Evolutionary conservation across 1,140 invertebrate species (phyloP).

Genomic region (Drosophila eugracilis): DNA sequence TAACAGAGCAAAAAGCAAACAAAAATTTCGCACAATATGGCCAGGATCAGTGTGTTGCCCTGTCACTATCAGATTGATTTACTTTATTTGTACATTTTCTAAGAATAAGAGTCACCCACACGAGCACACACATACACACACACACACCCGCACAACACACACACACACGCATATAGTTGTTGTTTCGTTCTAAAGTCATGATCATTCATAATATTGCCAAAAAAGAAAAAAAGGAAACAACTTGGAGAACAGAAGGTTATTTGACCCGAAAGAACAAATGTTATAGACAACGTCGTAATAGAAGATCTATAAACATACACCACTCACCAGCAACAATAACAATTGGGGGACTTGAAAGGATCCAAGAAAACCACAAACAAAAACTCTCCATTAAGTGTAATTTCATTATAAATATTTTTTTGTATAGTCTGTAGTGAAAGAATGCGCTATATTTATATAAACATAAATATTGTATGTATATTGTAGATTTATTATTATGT

Average conservation of each 20-base stretch:
- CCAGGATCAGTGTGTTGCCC: constrained; percentile 15
- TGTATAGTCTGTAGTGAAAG: constrained; percentile 55
- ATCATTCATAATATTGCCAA: constrained; percentile 37
- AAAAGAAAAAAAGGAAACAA: constrained; percentile 18
- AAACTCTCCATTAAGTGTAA: constrained; percentile 75
- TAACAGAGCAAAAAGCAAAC: constrained; percentile 10
- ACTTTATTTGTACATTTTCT: constrained; percentile 57
- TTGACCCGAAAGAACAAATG: constrained; percentile 28
- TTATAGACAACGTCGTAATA: constrained; percentile 35
- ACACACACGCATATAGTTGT: constrained; percentile 39
- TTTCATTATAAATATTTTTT: constrained; percentile 58
- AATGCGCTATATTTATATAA: constrained; percentile 61
- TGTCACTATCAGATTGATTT: constrained; percentile 43
- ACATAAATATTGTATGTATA: constrained; percentile 63
- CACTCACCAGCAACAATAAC: constrained; percentile 18
- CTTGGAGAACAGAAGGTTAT: constrained; percentile 4
- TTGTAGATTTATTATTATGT: constrained; percentile 70
- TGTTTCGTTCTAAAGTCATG: constrained; percentile 49
- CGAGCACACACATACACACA: neutral
- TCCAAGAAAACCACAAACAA: constrained; percentile 9
- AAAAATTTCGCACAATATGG: constrained; percentile 49
- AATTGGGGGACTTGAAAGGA: constrained; percentile 5
- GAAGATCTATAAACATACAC: constrained; percentile 33
- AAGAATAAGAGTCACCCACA: constrained; percentile 33
- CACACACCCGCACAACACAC: constrained; percentile 8